Evolutionary conservation across 2,888 invertebrate genomes (phyloP), one percentile per base, ranked within the genome.

Genomic region (Epinotia nisella): DNA sequence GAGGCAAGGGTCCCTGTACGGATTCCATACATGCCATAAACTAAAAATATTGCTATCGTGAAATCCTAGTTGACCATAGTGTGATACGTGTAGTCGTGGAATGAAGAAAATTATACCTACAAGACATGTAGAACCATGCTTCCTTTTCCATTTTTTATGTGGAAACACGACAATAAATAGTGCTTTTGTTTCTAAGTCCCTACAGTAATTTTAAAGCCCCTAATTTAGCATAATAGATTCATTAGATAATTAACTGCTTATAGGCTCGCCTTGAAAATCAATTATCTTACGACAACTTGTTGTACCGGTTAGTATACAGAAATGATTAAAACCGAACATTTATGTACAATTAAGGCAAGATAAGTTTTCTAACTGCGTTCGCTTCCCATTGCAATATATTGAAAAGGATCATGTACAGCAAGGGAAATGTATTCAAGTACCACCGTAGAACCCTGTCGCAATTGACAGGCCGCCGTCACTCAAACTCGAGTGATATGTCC

Each of bases 161-260:
- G 24, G 11, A 49, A n/a, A 49, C 49, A 62, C 17, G n/a, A 24
- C 62, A 62, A 29, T 51, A 24, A n/a, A 17, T 10, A 1, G 17
- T 29, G 11, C 53, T 11, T n/a, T 49, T 24, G 11, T 58, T 1
- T 56, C 7, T 7, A 41, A 21, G 61, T 15, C 49, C 41, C 24
- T 56, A 72, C 35, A 58, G 56, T 21, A 1, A 56, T 68, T 72
- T 62, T 17, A 58, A 58, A 35, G 61, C 56, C 35, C 11, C n/a
- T 49, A 21, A 61, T 67, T 71, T 59, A 55, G 45, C 41, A 15
- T 71, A 66, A 71, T 71, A 45, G 55, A 66, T 55, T 66, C 39
- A 67, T 71, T 70, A 60, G 24, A 21, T 71, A 60, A 61, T 71
- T 29, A 24, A 59, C 17, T 71, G 65, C 65, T 65, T 59, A 51